These are phyloP conservation scores for Sebastes iracundus DNA, from an alignment of 2,797 vertebrate genomes.

Conservation along the genomic window DNA sequence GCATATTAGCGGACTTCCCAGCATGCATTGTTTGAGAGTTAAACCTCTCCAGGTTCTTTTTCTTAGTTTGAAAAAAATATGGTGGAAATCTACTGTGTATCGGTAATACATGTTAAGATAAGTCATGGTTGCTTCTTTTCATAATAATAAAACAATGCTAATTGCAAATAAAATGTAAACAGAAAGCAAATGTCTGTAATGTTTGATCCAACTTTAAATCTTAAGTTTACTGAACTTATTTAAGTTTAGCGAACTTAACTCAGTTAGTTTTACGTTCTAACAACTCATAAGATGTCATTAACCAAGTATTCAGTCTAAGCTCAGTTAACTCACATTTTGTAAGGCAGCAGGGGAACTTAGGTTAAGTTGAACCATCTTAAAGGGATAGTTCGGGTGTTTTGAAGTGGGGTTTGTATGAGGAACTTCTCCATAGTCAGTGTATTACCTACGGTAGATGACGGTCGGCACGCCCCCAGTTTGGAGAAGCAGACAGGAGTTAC, in stretches of 20 bases:
- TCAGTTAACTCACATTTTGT: neutral
- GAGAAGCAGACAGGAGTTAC: too few relatives aligned
- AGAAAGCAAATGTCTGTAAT: too few relatives aligned
- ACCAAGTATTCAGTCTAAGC: neutral
- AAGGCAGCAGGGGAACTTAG: neutral
- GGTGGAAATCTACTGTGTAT: neutral
- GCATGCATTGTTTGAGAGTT: neutral
- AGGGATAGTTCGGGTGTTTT: too few relatives aligned
- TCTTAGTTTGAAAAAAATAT: neutral
- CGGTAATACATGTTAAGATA: neutral
- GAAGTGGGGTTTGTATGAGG: too few relatives aligned
- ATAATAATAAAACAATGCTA: neutral
- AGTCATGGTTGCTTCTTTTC: neutral
- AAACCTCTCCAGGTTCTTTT: neutral
- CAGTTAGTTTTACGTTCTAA: neutral
- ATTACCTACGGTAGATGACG: too few relatives aligned
- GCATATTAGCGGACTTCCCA: neutral
- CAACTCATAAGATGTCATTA: neutral
- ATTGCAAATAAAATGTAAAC: neutral
- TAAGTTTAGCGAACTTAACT: neutral
- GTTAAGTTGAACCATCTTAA: neutral
- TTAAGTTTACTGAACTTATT: neutral
- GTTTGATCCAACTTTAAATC: too few relatives aligned
- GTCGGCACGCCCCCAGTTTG: too few relatives aligned
- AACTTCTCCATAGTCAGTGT: too few relatives aligned